Conservation (phyloP, 2,888 invertebrate genomes). For the Spicauda simplicius region DNA sequence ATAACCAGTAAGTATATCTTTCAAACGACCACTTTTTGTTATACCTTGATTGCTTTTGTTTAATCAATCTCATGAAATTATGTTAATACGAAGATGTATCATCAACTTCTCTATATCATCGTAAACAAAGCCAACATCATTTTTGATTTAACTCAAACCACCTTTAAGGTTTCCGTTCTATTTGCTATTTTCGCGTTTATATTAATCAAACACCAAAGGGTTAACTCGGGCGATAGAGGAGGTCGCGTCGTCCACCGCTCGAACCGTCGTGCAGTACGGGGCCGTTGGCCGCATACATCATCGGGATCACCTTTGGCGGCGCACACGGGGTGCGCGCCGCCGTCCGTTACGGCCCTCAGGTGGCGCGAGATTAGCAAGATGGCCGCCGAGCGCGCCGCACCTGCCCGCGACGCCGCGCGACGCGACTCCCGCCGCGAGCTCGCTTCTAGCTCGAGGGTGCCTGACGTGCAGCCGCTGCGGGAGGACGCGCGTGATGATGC, state of each 20-base stretch:
- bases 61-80: too few species aligned
- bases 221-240: constrained; percentile 48
- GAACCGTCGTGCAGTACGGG: constrained; percentile 76
- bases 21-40: too few species aligned
- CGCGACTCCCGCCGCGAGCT: constrained; percentile 74
- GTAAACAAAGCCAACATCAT: too few species aligned
- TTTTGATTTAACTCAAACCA: too few species aligned
- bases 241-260: constrained; percentile 51
- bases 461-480: constrained; percentile 80
- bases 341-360: constrained; percentile 86
- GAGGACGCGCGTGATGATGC: constrained; percentile 77
- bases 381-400: constrained; percentile 97
- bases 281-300: constrained; percentile 74
- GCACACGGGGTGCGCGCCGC: constrained; percentile 84
- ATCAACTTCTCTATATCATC: too few species aligned
- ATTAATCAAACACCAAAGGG: background rate
- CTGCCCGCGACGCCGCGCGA: constrained; percentile 92
- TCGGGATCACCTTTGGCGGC: constrained; percentile 85
- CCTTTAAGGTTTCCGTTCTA: too few species aligned
- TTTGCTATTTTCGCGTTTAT: too few species aligned
- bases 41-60: too few species aligned
- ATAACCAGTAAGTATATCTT: too few species aligned
- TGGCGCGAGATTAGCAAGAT: constrained; percentile 97
- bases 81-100: too few species aligned
- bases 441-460: constrained; percentile 69